Evolutionary conservation across 2,113 vertebrate genomes (phyloP).

Genomic region (Petromus typicus): DNA sequence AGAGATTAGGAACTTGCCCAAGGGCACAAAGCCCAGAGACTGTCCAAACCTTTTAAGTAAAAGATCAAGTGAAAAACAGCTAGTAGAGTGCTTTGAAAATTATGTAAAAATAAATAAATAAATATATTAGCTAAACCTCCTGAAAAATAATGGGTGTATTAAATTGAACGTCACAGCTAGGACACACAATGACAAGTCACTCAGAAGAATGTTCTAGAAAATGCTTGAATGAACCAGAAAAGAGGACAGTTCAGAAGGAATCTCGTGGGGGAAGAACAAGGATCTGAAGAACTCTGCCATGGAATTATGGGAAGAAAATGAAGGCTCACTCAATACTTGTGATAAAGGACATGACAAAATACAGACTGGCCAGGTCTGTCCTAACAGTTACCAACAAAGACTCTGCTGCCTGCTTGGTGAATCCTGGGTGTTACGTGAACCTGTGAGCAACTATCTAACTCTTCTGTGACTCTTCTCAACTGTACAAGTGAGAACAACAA

Average conservation of each 20-base stretch:
- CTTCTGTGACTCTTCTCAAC: background rate
- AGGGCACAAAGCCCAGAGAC: background rate
- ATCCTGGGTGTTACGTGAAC: background rate
- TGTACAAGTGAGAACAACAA: background rate
- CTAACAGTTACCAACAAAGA: background rate
- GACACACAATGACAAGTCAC: background rate
- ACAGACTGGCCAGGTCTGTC: background rate
- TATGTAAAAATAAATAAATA: background rate
- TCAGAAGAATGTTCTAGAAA: background rate
- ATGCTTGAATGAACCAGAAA: background rate
- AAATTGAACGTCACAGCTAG: background rate
- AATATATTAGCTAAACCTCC: background rate
- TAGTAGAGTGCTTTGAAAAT: background rate
- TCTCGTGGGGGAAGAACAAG: background rate
- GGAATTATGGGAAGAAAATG: background rate
- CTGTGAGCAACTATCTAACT: background rate
- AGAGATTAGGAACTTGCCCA: constrained; percentile 25
- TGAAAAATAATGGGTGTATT: background rate
- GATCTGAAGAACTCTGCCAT: background rate
- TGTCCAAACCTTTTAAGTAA: background rate
- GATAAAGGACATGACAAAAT: constrained; percentile 8
- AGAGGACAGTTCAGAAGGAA: background rate
- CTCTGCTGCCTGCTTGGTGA: background rate
- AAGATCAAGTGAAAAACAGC: background rate
- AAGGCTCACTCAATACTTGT: background rate